Evolutionary conservation across 2,797 vertebrate genomes (phyloP).

Genomic region (Melopsittacus undulatus): DNA sequence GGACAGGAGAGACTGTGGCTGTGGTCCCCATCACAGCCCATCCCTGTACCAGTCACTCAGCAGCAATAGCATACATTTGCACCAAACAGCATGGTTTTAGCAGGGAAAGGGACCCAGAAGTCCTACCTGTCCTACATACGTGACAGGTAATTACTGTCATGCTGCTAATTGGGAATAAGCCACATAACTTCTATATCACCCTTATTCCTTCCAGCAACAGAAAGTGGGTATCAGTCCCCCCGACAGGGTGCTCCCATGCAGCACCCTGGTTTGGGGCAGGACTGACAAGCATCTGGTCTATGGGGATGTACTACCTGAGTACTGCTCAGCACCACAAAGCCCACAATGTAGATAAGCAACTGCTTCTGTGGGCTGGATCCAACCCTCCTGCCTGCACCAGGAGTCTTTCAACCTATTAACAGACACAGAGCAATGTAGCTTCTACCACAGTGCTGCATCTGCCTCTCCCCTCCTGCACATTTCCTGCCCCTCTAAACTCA

Average conservation of each 20-base stretch:
- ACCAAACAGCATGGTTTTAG: accelerated
- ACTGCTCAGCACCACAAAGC: accelerated
- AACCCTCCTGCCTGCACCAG: background rate
- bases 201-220: background rate
- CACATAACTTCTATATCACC: background rate
- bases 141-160: background rate
- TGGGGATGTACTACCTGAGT: background rate
- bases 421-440: background rate
- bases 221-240: no score
- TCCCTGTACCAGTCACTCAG: background rate
- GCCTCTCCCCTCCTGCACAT: background rate
- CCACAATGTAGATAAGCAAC: background rate
- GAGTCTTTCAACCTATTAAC: background rate
- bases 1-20: background rate
- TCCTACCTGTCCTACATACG: background rate
- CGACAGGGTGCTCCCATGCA: background rate
- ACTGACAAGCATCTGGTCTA: background rate
- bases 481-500: background rate
- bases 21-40: background rate
- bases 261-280: background rate
- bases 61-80: background rate
- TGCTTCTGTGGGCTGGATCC: background rate
- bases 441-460: accelerated
- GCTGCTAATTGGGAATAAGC: background rate
- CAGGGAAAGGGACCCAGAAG: background rate